Base-by-base conservation (phyloP, 2,888 invertebrate genomes). In the Sialis fuliginosa region DNA sequence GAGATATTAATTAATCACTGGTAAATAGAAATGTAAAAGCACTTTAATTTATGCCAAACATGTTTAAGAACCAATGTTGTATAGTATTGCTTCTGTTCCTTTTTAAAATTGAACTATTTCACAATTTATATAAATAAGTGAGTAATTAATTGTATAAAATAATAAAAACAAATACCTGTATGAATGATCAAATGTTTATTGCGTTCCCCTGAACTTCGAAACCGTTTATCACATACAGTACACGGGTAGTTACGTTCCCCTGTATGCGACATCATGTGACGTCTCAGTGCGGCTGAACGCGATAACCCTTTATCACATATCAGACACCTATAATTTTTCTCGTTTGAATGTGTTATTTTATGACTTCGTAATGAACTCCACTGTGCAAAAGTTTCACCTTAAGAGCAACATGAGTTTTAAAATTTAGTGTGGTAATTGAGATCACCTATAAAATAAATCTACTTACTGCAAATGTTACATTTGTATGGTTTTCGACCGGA, bases 151-250 rank as follows among this genome's bases (percentile, higher is more conserved):
- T n/a, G n/a, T n/a, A n/a, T 6, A 6, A 39, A 39, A 6, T 39
- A 6, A 31, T 22, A 5, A 22, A 12, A 10, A 37, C 12, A 37
- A 8, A 37, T 10, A 2, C 57, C 56, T 1, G 56, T 55, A 40
- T 58, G 58, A 5, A 53, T 54, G 12, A 44, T 48, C 54, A 54
- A 54, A 46, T 58, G 58, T 32, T 54, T 49, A 44, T 56, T 57
- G 9, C 52, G 47, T 43, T 58, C 56, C 2, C 51, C 48, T 43
- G 54, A 57, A 42, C 53, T 53, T 10, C 52, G 51, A 47, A 58
- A 58, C 10, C 50, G 50, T 46, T 52, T 53, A 6, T 48, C 52
- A 43, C 58, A 58, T 47, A 56, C 45, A 1, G 47, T 39, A 45
- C 58, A 58, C 6, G 48, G 50, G 35, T 53, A 56, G 4, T 52